phyloP scores from a whole-genome alignment of 1,140 invertebrate species.

The Drosophila willistoni region DNA sequence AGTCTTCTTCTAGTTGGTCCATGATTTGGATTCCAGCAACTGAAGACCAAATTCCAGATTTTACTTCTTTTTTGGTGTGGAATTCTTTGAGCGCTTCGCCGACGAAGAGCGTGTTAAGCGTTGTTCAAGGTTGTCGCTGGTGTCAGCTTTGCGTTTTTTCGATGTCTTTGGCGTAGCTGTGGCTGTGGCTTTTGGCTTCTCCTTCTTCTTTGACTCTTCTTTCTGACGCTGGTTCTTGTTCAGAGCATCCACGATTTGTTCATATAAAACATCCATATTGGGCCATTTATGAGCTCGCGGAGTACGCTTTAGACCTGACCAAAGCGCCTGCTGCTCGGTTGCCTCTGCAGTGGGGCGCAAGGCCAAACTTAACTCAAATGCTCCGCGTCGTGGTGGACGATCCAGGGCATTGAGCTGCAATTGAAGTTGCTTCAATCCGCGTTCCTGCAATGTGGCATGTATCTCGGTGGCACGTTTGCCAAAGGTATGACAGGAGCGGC shows the following conservation, averaged over 20 bases:
- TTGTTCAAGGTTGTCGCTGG: background rate
- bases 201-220: constrained; percentile 1
- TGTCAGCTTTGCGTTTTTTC: background rate
- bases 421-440: constrained; percentile 52
- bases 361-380: constrained; percentile 65
- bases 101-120: background rate
- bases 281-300: constrained; percentile 77
- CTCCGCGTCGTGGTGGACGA: constrained; percentile 60
- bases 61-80: background rate
- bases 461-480: constrained; percentile 67
- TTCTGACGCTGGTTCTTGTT: background rate
- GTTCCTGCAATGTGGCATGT: constrained; percentile 49
- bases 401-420: constrained; percentile 58
- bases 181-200: background rate
- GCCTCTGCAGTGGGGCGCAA: constrained; percentile 23
- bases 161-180: background rate
- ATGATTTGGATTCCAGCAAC: background rate
- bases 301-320: constrained; percentile 73
- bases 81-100: background rate
- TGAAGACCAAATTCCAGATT: background rate
- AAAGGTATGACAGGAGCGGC: constrained; percentile 71
- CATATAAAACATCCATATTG: constrained; percentile 34
- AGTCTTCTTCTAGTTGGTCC: constrained; percentile 21
- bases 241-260: constrained; percentile 30
- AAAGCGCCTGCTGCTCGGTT: constrained; percentile 44